These are phyloP conservation scores for Pyxicephalus adspersus DNA, from an alignment of 2,113 vertebrate species.

Conservation along the genomic window DNA sequence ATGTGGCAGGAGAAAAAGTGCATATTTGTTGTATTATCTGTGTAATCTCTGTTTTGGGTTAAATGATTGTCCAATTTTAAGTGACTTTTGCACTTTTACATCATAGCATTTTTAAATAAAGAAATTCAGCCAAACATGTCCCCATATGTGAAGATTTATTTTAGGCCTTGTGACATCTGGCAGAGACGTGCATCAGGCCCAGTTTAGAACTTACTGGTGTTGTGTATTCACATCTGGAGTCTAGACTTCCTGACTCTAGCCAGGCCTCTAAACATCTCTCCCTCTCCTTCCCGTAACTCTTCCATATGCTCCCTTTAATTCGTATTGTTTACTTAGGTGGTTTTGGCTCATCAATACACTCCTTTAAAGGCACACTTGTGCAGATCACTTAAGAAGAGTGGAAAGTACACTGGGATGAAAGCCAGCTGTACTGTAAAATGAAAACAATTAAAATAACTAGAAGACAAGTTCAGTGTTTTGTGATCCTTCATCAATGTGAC, in stretches of 20 bases:
- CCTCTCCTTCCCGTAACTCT: constrained; percentile 57
- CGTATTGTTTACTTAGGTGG: constrained; percentile 60
- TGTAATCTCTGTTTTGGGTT: no score
- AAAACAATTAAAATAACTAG: constrained; percentile 44
- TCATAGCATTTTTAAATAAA: constrained; percentile 23
- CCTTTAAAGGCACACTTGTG: constrained; percentile 56
- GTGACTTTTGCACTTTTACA: constrained; percentile 23
- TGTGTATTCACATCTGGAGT: constrained; percentile 81
- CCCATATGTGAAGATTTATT: constrained; percentile 69
- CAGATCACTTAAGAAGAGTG: constrained; percentile 23
- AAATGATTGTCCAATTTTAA: no score
- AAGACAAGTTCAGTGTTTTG: constrained; percentile 19
- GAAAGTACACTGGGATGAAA: constrained; percentile 39
- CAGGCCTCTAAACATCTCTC: constrained; percentile 66
- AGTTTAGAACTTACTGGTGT: constrained; percentile 63
- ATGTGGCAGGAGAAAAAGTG: no score
- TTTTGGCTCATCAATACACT: constrained; percentile 56
- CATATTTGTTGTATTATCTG: no score
- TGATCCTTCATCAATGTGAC: neutral
- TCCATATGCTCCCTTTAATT: constrained; percentile 57
- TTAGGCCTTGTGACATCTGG: constrained; percentile 82
- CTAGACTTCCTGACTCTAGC: constrained; percentile 80
- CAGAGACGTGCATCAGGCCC: constrained; percentile 69
- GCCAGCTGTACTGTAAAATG: constrained; percentile 43
- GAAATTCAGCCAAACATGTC: constrained; percentile 72